These are phyloP conservation scores for Aptenodytes patagonicus DNA, from an alignment of 2,113 vertebrate genomes.

Conservation along the genomic window DNA sequence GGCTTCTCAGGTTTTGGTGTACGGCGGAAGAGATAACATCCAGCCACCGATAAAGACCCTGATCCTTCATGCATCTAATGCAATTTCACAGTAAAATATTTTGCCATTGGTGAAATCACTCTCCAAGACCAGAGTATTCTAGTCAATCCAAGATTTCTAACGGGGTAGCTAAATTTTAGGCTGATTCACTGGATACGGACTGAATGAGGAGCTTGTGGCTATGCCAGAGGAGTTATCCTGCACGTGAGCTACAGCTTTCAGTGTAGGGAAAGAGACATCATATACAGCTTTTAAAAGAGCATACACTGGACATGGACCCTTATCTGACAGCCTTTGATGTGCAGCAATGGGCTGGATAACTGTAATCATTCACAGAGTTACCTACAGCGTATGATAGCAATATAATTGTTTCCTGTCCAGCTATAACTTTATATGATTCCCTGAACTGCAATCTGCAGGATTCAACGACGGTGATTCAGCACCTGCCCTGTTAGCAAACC, in stretches of 20 bases:
- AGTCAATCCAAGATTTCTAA: background rate
- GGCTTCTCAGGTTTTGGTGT: background rate
- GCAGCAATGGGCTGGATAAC: background rate
- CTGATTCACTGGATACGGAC: background rate
- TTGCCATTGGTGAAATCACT: background rate
- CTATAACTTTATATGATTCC: slow-evolving; percentile 8
- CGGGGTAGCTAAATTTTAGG: background rate
- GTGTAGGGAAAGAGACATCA: background rate
- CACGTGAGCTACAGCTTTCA: background rate
- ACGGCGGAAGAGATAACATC: background rate
- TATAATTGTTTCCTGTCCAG: slow-evolving; percentile 4
- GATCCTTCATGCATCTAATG: background rate
- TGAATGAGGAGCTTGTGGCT: background rate
- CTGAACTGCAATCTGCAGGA: background rate
- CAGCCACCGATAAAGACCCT: background rate
- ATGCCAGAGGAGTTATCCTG: background rate
- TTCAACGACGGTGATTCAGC: background rate
- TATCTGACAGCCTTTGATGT: background rate
- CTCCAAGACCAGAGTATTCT: background rate
- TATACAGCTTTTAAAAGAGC: background rate
- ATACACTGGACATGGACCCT: background rate
- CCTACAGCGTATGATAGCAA: slow-evolving; percentile 8
- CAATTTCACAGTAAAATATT: background rate
- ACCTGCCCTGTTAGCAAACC: background rate
- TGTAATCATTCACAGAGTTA: slow-evolving; percentile 31